Conservation (phyloP, 2,113 vertebrate species). For the Oryctolagus cuniculus region mOryCun1.1 NC_091442.1:2743501-2744000, state of each 20-base stretch:
- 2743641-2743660: background rate
- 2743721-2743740: background rate
- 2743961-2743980: no score
- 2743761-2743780: background rate
- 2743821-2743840: background rate
- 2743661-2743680: background rate
- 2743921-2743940: background rate
- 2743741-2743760: background rate
- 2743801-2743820: background rate
- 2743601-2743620: background rate
- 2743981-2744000: background rate
- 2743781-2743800: background rate
- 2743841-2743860: background rate
- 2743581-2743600: background rate
- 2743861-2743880: no score
- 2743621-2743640: accelerated
- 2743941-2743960: background rate
- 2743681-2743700: no score
- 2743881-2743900: no score
- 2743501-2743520: background rate
- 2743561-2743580: background rate
- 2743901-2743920: background rate
- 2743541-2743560: background rate
- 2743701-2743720: no score
- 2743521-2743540: background rate